These are phyloP conservation scores for Anoura caudifer DNA, from an alignment of 2,113 vertebrate genomes.

Conservation along the genomic window DNA sequence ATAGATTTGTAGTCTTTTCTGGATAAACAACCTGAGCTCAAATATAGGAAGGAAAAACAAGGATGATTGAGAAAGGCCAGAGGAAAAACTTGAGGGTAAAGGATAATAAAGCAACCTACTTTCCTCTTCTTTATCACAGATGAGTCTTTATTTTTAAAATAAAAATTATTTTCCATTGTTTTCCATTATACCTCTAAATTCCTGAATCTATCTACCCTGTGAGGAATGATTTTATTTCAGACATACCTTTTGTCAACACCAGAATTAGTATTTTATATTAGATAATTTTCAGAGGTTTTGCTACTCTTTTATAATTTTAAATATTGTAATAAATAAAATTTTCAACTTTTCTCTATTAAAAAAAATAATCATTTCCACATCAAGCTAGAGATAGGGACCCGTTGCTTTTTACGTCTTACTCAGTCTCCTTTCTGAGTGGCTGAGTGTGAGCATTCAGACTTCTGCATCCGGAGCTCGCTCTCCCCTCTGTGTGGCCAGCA, in stretches of 20 bases:
- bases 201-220: background rate
- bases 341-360: background rate
- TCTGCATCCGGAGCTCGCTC: background rate
- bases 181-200: background rate
- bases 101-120: background rate
- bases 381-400: background rate
- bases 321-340: background rate
- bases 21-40: background rate
- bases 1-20: slow-evolving; percentile 34
- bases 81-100: background rate
- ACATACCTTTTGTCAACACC: background rate
- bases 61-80: background rate
- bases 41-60: background rate
- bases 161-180: background rate
- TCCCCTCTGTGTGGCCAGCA: background rate
- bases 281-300: background rate
- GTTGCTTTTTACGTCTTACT: background rate
- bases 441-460: background rate
- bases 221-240: slow-evolving; percentile 8
- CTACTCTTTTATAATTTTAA: slow-evolving; percentile 9
- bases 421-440: background rate
- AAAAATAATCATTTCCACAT: background rate
- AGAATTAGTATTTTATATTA: background rate
- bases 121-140: background rate
- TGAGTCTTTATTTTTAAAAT: slow-evolving; percentile 4